Conservation (phyloP, 2,113 vertebrate species). For the Macrotus californicus region DNA sequence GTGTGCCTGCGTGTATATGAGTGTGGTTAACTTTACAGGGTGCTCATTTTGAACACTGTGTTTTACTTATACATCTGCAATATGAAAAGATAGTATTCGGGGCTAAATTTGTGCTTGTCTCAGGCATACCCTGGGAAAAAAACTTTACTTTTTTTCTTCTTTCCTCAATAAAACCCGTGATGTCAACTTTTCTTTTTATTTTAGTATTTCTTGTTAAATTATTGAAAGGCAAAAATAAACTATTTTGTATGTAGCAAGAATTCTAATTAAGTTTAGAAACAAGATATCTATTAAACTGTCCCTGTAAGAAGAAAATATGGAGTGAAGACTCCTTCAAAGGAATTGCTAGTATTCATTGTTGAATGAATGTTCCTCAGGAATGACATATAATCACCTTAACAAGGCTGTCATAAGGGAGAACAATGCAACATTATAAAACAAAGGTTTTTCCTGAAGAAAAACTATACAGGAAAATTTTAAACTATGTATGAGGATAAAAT, state of each 20-base stretch:
- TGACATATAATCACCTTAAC: conserved; percentile 48
- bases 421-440: background rate
- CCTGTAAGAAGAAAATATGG: background rate
- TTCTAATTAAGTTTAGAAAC: background rate
- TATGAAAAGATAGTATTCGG: background rate
- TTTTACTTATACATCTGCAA: background rate
- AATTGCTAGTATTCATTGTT: conserved; percentile 51
- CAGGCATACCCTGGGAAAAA: background rate
- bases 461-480: background rate
- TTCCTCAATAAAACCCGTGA: background rate
- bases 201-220: background rate
- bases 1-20: background rate
- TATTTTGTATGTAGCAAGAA: background rate
- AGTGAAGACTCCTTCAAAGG: conserved; percentile 33
- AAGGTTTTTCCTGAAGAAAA: background rate
- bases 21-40: background rate
- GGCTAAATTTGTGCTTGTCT: background rate
- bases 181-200: background rate
- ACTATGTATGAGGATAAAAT: background rate
- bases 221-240: conserved; percentile 8
- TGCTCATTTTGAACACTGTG: background rate
- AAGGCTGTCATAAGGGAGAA: conserved; percentile 30
- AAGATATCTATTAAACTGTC: background rate
- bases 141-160: background rate
- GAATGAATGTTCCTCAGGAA: conserved; percentile 40